Base-by-base conservation (phyloP, 2,113 vertebrate genomes). In the Corythaixoides concolor region DNA sequence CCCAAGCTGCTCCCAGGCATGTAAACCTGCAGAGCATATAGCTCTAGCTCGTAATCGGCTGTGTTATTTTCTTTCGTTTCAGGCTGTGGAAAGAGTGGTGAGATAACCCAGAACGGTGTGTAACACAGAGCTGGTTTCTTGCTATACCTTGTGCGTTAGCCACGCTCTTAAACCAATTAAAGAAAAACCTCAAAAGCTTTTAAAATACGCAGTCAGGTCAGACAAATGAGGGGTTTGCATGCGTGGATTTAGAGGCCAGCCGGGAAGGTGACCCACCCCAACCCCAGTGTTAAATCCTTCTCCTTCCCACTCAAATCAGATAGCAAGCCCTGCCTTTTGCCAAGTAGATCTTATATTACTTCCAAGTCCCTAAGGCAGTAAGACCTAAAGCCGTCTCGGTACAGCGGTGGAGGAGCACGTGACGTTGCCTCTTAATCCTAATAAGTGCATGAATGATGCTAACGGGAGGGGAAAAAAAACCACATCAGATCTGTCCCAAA, bases 1-100 rank as follows among this genome's bases (percentile, higher is more conserved):
- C 47, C 62, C 76, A 73, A 75, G 93, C 78, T 95, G 87, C 88
- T 95, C 39, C 49, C 72, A 59, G 76, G 76, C 59, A 27, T 75
- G 85, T 77, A 92, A 88, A 84, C 68, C 88, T 67, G 72, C 30
- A 37, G 47, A 94, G 60, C 76, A 24, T 19, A 47, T 21, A 73
- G 86, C 77, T 92, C 58, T 24, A 67, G n/a, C 33, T 62, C 6
- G 6, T 87, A 78, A 85, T 53, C 26, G 2, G 27, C 28, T 52
- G 43, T 41, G 52, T 50, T 85, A 49, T 81, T 90, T 93, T 52
- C 83, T 91, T 87, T 70, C 68, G 58, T 83, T 90, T 72, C 52
- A 81, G 83, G 28, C 30, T 56, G 64, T 21, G 55, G 78, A 67
- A 94, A 28, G 41, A 81, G 37, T 0, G 2, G 39, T 28, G 22